These are phyloP conservation scores for Ianthella basta DNA, from an alignment of 37 sponge, comb jelly and placozoan genomes.

Conservation along the genomic window DNA sequence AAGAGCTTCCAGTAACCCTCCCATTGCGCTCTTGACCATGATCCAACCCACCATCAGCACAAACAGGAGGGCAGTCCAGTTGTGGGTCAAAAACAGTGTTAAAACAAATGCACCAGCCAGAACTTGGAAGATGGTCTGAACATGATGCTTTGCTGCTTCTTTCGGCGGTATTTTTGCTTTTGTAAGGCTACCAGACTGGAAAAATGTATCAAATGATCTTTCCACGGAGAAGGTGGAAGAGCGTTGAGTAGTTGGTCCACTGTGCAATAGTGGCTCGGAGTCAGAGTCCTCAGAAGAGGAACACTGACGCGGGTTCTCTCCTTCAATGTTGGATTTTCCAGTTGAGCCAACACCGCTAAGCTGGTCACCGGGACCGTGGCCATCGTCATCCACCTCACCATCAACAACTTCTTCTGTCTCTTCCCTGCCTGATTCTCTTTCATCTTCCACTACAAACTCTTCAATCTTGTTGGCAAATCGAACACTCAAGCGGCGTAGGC, in stretches of 20 bases:
- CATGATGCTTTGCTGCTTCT: too few relatives aligned
- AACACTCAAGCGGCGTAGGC: constrained; percentile 1
- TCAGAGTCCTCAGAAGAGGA: too few relatives aligned
- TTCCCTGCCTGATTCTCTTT: neutral
- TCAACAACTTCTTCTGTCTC: neutral
- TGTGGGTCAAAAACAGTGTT: neutral
- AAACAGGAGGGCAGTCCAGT: constrained; percentile 16
- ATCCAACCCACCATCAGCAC: constrained; percentile 27
- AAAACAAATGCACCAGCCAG: constrained; percentile 9
- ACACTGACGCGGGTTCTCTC: too few relatives aligned
- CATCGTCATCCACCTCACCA: neutral
- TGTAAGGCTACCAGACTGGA: too few relatives aligned
- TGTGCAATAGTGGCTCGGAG: too few relatives aligned
- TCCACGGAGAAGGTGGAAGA: too few relatives aligned
- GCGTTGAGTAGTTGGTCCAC: too few relatives aligned
- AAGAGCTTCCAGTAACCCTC: neutral
- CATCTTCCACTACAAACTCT: neutral
- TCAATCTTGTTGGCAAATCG: neutral
- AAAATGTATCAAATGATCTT: too few relatives aligned
- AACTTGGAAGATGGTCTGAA: neutral
- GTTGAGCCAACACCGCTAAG: too few relatives aligned
- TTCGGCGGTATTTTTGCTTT: neutral
- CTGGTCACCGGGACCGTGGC: neutral
- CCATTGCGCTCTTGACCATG: neutral
- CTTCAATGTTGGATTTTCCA: too few relatives aligned